Evolutionary conservation across 2,797 vertebrate genomes (phyloP).

Genomic region (Pogoniulus pusillus): DNA sequence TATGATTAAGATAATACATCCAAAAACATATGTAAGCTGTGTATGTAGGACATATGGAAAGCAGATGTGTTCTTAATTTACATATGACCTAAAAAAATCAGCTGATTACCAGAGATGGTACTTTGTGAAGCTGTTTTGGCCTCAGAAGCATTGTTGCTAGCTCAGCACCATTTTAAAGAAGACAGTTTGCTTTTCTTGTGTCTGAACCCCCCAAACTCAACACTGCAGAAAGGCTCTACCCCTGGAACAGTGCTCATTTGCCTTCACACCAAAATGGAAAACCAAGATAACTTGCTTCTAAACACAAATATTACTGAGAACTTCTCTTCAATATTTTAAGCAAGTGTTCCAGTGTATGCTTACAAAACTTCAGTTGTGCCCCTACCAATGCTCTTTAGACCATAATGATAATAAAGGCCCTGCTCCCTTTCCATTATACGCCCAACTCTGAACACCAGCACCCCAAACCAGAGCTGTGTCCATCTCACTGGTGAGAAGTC

Average conservation of each 20-base stretch:
- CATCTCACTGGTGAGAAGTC: not conserved
- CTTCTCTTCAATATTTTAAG: not conserved
- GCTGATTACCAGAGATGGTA: slow-evolving; percentile 72
- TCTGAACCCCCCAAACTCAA: not conserved
- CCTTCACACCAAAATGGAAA: slow-evolving; percentile 35
- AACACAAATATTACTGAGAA: slow-evolving; percentile 29
- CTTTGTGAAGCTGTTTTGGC: slow-evolving; percentile 57
- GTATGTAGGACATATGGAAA: slow-evolving; percentile 85
- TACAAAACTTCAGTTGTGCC: not conserved
- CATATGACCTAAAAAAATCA: slow-evolving; percentile 72
- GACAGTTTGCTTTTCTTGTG: slow-evolving; percentile 23
- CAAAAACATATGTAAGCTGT: slow-evolving; percentile 85
- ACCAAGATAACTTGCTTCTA: slow-evolving; percentile 28
- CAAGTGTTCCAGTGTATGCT: not conserved
- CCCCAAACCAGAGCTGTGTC: not conserved
- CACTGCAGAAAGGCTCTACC: not conserved
- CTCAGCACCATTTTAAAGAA: slow-evolving; percentile 64
- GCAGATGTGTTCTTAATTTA: slow-evolving; percentile 86
- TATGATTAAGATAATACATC: slow-evolving; percentile 91
- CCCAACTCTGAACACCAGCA: not conserved
- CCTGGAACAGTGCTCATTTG: not conserved
- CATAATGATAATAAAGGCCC: not conserved
- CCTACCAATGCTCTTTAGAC: not conserved
- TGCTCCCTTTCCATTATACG: not conserved
- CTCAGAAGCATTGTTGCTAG: slow-evolving; percentile 48